Percentiles rank a stretch among this genome's conserved stretches.
Conservation (phyloP, 2,797 vertebrate species). For the Aselliscus stoliczkanus region DNA sequence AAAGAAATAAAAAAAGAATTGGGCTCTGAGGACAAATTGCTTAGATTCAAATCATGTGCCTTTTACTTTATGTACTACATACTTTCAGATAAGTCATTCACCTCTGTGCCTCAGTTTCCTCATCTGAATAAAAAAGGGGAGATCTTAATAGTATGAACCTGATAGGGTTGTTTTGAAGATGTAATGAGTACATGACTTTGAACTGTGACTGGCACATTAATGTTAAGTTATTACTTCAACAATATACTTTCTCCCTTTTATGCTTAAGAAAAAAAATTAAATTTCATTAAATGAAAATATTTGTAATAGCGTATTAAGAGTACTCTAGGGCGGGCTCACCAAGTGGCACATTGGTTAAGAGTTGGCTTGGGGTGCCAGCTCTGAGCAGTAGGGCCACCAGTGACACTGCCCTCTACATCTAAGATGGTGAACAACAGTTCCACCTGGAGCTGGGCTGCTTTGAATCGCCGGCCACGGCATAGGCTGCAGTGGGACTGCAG, state of each 20-base stretch:
- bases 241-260: not conserved
- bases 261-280: not conserved
- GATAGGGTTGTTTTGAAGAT: not conserved
- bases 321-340: too few species aligned
- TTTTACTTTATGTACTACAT: not conserved
- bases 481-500: too few species aligned
- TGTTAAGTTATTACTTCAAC: not conserved
- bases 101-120: not conserved
- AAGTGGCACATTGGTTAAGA: too few species aligned
- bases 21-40: not conserved
- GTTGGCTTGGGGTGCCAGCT: too few species aligned
- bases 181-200: not conserved
- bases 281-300: not conserved
- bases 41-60: not conserved
- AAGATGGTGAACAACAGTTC: too few species aligned
- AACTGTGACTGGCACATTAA: not conserved
- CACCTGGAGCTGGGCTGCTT: too few species aligned
- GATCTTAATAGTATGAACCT: not conserved
- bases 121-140: not conserved
- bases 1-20: too few species aligned
- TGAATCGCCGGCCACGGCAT: too few species aligned
- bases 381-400: too few species aligned
- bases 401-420: too few species aligned
- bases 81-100: not conserved
- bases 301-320: not conserved